Base-by-base conservation (phyloP, 2,888 invertebrate genomes). In the Epistrophe eligans region DNA sequence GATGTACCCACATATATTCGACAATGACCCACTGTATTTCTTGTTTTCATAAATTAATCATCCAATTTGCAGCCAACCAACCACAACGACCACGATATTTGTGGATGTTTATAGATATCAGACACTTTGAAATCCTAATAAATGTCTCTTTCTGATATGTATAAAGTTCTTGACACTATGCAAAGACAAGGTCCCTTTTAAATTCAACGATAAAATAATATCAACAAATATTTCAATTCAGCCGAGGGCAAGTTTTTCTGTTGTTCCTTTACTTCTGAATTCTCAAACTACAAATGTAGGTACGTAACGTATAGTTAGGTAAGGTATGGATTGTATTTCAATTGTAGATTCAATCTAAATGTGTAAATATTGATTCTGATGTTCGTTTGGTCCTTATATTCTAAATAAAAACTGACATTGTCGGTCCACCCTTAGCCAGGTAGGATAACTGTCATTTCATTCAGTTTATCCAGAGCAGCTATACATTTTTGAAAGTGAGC, bases 341-440 rank as follows among this genome's bases (percentile, higher is more conserved):
- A 82, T 85, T 82, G 73, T 79, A 74, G 79, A 87, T 83, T 83
- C 87, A 87, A 83, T 87, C 87, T 87, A 71, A 83, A 79, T 77
- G 62, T 72, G 87, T 79, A 87, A 87, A 87, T 87, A 87, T 87
- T 87, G 79, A 87, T 79, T 83, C 62, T 15, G 58, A 77, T 79
- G 87, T 79, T 71, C 66, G 77, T 71, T 87, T 83, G 58, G 79
- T 87, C 79, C 70, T 87, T 66, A 82, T 8, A 70, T 15, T 19
- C 55, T 40, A 55, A 55, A 40, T 50, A 74, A 74, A 38, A 74
- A 52, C 71, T 45, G n/a, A 35, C 60, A 79, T 24, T 48, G 15
- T 55, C 9, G 60, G 17, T 77, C 58, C 77, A 77, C 58, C 70
- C 48, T 57, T 50, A 64, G 40, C 38, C 32, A 32, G 24, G 3